phyloP scores from a whole-genome alignment of 2,797 vertebrate genomes.

The Vireo griseus region DNA sequence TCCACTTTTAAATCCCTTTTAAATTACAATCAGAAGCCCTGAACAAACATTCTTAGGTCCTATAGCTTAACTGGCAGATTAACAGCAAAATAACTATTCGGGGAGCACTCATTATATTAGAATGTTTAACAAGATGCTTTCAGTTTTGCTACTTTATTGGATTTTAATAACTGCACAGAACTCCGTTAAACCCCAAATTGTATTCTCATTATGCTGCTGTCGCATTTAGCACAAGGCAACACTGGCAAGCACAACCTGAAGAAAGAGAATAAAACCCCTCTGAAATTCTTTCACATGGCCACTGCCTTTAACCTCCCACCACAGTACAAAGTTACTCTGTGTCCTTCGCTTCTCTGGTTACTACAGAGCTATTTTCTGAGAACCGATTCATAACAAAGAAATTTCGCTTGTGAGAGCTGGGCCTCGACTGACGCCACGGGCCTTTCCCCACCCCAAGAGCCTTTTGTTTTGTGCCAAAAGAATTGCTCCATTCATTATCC shows the following conservation, averaged over 20 bases:
- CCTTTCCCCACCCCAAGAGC: slow-evolving; percentile 81
- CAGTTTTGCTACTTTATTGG: slow-evolving; percentile 43
- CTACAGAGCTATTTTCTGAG: slow-evolving; percentile 81
- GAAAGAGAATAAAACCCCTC: slow-evolving; percentile 70
- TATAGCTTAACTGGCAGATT: slow-evolving; percentile 56
- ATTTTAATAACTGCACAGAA: slow-evolving; percentile 54
- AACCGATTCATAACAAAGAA: slow-evolving; percentile 83
- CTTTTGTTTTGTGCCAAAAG: slow-evolving; percentile 86
- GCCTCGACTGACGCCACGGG: slow-evolving; percentile 77
- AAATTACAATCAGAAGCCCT: slow-evolving; percentile 50
- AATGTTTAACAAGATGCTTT: slow-evolving; percentile 49
- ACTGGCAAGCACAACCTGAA: slow-evolving; percentile 66
- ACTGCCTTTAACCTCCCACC: slow-evolving; percentile 78
- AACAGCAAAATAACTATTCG: slow-evolving; percentile 61
- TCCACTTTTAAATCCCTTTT: slow-evolving; percentile 56
- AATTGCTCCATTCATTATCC: slow-evolving; percentile 87
- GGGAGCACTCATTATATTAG: slow-evolving; percentile 24
- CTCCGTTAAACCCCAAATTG: slow-evolving; percentile 35
- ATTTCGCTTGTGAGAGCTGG: slow-evolving; percentile 79
- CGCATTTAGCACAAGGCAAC: slow-evolving; percentile 60
- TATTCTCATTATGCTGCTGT: slow-evolving; percentile 22
- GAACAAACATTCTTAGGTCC: slow-evolving; percentile 48
- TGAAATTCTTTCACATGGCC: slow-evolving; percentile 78
- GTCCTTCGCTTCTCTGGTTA: slow-evolving; percentile 80
- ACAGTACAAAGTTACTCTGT: slow-evolving; percentile 84